Evolutionary conservation across 2,797 vertebrate species (phyloP), one percentile per base, ranked within the genome.

Genomic region (Limnodromus scolopaceus): DNA sequence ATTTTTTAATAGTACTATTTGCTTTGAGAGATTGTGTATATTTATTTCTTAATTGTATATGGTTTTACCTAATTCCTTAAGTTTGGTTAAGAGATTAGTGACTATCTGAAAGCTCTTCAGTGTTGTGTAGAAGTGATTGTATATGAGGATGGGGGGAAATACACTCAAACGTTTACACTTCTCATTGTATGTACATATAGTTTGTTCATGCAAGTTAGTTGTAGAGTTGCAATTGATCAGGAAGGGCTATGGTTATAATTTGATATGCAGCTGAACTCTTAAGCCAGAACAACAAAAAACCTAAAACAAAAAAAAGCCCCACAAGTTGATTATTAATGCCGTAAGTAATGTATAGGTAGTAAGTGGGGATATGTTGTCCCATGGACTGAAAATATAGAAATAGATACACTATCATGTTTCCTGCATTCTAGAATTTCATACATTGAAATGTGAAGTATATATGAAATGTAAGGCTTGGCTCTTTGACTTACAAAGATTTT

Each of bases 341-440:
- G 0, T 46, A 19, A 46, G 13, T 49, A 55, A 20, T 28, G 3
- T 68, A 23, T 36, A 39, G 30, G 27, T 57, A 60, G 16, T 53
- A 49, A 54, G 10, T 39, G 19, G 14, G 39, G 12, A 7, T 75
- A 54, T 69, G 14, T 16, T 69, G 13, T 60, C 9, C 6, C 13
- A 7, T 54, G 34, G n/a, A 28, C n/a, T 53, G 84, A 39, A 38
- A 87, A 74, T 63, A 30, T 0, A 34, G 38, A 34, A 38, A 43
- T 22, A 79, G 48, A 6, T 25, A 48, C 2, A 2, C 18, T 75
- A 0, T 27, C 1, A 0, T 53, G 14, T 83, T 81, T 46, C 20
- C 32, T 30, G 28, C 13, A 10, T 75, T 87, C 60, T 64, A 3
- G 23, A 70, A 20, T 45, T 83, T 70, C 41, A 39, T 28, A 18